Evolutionary conservation across 2,797 vertebrate species (phyloP).

Genomic region (Octomys mimax): DNA sequence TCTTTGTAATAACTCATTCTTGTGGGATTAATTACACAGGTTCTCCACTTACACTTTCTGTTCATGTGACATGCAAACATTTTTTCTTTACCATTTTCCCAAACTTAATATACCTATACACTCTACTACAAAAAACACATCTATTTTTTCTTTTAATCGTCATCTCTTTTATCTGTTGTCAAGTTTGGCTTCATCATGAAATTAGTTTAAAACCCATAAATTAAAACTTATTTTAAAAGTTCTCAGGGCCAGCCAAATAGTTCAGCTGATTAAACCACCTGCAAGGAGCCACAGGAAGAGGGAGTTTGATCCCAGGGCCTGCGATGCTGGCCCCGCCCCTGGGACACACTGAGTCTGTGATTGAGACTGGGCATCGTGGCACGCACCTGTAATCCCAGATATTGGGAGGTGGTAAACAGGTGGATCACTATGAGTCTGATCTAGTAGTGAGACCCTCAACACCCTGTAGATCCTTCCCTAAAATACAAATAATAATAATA

Average conservation of each 20-base stretch:
- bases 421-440: no score
- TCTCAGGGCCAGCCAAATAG: background rate
- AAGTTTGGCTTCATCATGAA: conserved; percentile 57
- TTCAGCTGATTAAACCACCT: no score
- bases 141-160: conserved; percentile 59
- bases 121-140: conserved; percentile 19
- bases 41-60: background rate
- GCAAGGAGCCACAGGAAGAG: no score
- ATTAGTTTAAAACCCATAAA: conserved; percentile 68
- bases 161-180: conserved; percentile 30
- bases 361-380: no score
- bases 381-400: no score
- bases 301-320: no score
- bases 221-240: conserved; percentile 56
- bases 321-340: no score
- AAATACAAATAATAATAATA: no score
- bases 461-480: no score
- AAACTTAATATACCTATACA: conserved; percentile 26
- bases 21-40: conserved; percentile 59
- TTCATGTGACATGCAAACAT: conserved; percentile 49
- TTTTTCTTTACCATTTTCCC: conserved; percentile 63
- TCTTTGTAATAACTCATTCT: conserved; percentile 75
- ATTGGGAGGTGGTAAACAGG: no score
- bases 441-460: no score
- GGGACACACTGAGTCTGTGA: no score